Conservation (phyloP, 1,140 invertebrate species). For the Drosophila willistoni region DNA sequence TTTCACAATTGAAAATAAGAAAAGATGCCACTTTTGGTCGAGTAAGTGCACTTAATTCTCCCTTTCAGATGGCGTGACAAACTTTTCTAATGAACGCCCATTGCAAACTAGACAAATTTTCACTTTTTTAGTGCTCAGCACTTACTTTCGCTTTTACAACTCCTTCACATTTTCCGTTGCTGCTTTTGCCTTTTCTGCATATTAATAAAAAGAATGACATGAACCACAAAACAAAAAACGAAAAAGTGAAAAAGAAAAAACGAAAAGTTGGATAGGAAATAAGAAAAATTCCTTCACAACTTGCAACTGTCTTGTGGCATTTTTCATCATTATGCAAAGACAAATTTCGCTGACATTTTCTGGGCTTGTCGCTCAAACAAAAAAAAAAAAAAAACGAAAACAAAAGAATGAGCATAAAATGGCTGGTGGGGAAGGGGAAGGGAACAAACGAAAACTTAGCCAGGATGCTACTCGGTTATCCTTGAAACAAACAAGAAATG, state of each 20-base stretch:
- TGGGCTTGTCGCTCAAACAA: slow-evolving; percentile 4
- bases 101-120: slow-evolving; percentile 7
- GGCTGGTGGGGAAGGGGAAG: not conserved
- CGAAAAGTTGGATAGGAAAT: slow-evolving; percentile 6
- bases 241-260: not conserved
- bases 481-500: slow-evolving; percentile 13
- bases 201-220: slow-evolving; percentile 12
- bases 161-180: not conserved
- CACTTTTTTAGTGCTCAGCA: slow-evolving; percentile 1
- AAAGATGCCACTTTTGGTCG: not conserved
- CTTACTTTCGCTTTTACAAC: slow-evolving; percentile 5
- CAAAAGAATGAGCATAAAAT: not conserved
- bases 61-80: slow-evolving; percentile 8
- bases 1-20: not conserved
- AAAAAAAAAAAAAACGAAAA: not conserved
- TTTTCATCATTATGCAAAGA: slow-evolving; percentile 14
- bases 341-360: slow-evolving; percentile 14
- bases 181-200: not conserved
- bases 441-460: not conserved
- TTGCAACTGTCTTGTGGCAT: slow-evolving; percentile 13
- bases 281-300: slow-evolving; percentile 12
- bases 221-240: not conserved
- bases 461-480: slow-evolving; percentile 7
- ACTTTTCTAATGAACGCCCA: slow-evolving; percentile 12
- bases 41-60: slow-evolving; percentile 5